Evolutionary conservation across 2,797 vertebrate species (phyloP), one percentile per base, ranked within the genome.

Genomic region (Pseudomugil tenellus): DNA sequence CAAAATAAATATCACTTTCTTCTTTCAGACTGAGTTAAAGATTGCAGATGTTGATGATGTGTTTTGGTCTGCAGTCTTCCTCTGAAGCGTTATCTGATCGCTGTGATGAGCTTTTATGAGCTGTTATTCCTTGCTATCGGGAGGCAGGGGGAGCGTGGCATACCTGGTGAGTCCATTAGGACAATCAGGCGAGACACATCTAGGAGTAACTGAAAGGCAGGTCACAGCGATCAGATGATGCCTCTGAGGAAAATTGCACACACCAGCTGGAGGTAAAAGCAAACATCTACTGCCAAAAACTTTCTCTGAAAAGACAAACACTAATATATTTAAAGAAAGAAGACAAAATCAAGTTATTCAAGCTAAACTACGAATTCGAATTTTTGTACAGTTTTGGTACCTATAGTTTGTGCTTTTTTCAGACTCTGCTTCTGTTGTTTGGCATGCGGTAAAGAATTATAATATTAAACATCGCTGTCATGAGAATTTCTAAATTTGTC

Each of bases 371-470:
- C n/a, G 6, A 43, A 43, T n/a, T 43, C 8, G 19, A 63, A 63
- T 77, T 76, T 58, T 23, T 52, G n/a, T 31, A 60, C 49, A 48
- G 58, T 66, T 74, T 74, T 70, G 57, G 32, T 43, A 61, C 71
- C 23, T 66, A 21, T 46, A 63, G 21, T 74, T 83, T 84, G 83
- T 85, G 81, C 72, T 81, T 80, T 70, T n/a, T 56, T 67, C 14
- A 49, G 11, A 70, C 51, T 67, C 35, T 58, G 43, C 37, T 32
- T 37, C 52, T 52, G 46, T 25, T 53, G 26, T 53, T 34, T 60
- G 48, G 49, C 52, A 14, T 41, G 7, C 55, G 16, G 60, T 25
- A n/a, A 34, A 21, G 12, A 67, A 65, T 39, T 29, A 49, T 17
- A 67, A 57, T 25, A 59, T n/a, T 60, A 11, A 61, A 55, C 5